Base-by-base conservation (phyloP, 2,113 vertebrate genomes). In the Sturnira hondurensis region DNA sequence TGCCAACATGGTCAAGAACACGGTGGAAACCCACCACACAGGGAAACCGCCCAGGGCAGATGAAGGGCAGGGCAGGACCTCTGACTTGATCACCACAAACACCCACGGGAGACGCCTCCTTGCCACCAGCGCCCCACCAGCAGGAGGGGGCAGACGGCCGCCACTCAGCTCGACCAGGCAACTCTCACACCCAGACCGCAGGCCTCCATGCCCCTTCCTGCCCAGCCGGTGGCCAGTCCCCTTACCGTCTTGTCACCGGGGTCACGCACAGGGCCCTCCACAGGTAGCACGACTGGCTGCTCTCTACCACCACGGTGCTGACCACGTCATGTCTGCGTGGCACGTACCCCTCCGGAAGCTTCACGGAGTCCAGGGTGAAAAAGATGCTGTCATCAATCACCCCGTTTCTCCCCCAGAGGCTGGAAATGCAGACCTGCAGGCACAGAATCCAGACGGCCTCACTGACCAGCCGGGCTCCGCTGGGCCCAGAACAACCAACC, bases 181-280 rank as follows among this genome's bases (percentile, higher is more conserved):
- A 43, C 22, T 7, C 71, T 17, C 41, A 10, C 26, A 16, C 71
- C 38, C 28, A 9, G 14, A 1, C 31, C 38, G 0, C 5, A 2
- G 14, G 13, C 22, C 70, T 2, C 50, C 8, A 3, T 24, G 8
- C 9, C 3, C 19, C 11, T 10, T 19, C 11, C 33, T 47, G 1
- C 54, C 2, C 10, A 13, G 76, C 86, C 15, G 1, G n/a, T 1
- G 7, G n/a, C 24, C 3, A 1, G 70, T 7, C 36, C 56, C 56
- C 16, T 78, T 3, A 38, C 99, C 98, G 94, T 50, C 98, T 94
- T 74, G 73, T 84, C 90, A 97, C 98, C 0, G 99, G 99, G 4
- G 98, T 98, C 97, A 99, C 98, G 94, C 99, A 99, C 54, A 99
- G 97, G 0, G 99, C 99, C 98, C 99, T 98, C 99, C 99, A 99